Conservation (phyloP, 2,797 vertebrate genomes). For the Ispidina lecontei region DNA sequence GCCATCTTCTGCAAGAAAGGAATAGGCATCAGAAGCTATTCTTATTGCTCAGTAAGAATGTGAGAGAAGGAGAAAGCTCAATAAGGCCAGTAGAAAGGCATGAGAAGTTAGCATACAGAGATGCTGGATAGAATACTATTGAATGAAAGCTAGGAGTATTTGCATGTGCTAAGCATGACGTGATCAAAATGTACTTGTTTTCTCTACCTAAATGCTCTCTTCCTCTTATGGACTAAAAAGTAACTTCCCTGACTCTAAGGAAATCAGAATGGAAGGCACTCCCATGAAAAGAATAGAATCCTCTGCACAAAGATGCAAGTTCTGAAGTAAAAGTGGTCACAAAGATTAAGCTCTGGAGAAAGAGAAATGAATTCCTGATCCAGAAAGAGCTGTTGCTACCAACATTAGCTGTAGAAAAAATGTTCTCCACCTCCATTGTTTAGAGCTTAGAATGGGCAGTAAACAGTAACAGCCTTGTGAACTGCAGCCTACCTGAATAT, state of each 20-base stretch:
- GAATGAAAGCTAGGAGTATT: neutral
- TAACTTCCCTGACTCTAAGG: neutral
- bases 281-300: neutral
- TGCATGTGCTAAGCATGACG: neutral
- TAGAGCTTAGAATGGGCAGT: constrained; percentile 31
- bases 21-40: neutral
- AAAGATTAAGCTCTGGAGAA: neutral
- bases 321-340: neutral
- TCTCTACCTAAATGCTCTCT: neutral
- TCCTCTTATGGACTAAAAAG: neutral
- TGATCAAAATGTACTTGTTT: neutral
- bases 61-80: neutral
- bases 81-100: neutral
- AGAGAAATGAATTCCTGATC: neutral
- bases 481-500: neutral
- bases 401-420: neutral
- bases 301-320: neutral
- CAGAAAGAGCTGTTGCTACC: constrained; percentile 21
- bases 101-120: neutral
- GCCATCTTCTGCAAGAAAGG: neutral
- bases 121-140: neutral
- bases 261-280: neutral
- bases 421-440: neutral
- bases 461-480: neutral
- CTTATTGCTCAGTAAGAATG: neutral